Conservation (phyloP, 2,888 invertebrate genomes). For the Dryomyza anilis region DNA sequence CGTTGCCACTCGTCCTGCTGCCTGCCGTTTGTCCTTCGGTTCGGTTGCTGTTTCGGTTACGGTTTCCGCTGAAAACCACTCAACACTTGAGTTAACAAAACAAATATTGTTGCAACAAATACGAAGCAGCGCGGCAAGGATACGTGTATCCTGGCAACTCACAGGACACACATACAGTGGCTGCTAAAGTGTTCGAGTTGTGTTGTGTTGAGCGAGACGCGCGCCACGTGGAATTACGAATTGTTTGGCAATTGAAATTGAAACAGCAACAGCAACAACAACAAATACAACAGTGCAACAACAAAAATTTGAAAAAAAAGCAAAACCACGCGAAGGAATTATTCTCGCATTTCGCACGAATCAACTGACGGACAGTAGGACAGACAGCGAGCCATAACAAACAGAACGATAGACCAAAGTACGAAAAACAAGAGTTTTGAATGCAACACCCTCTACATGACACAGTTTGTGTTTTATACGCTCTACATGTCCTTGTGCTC, state of each 20-base stretch:
- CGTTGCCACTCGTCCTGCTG: background rate
- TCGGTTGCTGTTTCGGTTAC: background rate
- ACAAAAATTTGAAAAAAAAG: background rate
- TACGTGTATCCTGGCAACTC: background rate
- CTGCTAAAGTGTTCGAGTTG: constrained; percentile 2
- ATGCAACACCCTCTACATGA: background rate
- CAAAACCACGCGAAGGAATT: background rate
- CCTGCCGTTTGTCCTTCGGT: background rate
- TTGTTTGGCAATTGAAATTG: constrained; percentile 21
- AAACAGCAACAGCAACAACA: constrained; percentile 6
- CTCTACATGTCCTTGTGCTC: background rate
- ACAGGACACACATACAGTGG: background rate
- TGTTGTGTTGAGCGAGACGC: too few species aligned
- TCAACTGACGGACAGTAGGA: background rate
- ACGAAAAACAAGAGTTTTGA: background rate
- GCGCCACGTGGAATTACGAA: too few species aligned
- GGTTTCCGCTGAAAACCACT: constrained; percentile 30
- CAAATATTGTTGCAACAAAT: constrained; percentile 38
- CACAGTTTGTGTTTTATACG: background rate
- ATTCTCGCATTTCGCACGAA: constrained; percentile 7
- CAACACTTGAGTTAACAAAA: constrained; percentile 40
- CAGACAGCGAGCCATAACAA: too few species aligned
- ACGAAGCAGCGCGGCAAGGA: background rate
- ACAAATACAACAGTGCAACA: background rate
- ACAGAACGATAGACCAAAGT: too few species aligned